Conservation (phyloP, 1,140 invertebrate genomes). For the Eubasilissa regina region DNA sequence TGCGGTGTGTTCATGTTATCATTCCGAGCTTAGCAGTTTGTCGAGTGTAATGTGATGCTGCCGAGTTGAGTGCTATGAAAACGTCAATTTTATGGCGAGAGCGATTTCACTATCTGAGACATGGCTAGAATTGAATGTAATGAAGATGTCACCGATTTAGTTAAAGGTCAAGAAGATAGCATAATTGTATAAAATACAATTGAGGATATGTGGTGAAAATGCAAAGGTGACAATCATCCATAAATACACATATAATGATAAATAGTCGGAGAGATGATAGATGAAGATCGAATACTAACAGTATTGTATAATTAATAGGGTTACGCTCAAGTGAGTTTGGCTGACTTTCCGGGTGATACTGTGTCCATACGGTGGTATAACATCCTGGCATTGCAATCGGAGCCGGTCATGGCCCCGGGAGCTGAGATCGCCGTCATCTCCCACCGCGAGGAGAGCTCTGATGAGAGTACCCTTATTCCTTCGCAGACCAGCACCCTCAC, state of each 20-base stretch:
- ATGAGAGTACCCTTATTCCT: slow-evolving; percentile 96
- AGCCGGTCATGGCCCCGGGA: not conserved
- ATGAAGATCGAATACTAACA: no score
- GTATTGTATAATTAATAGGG: slow-evolving; percentile 76
- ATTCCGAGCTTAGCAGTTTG: slow-evolving; percentile 43
- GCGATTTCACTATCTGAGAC: slow-evolving; percentile 62
- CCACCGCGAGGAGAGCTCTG: slow-evolving; percentile 91
- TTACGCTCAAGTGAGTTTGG: slow-evolving; percentile 94
- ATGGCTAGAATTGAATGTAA: not conserved
- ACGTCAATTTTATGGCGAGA: slow-evolving; percentile 66
- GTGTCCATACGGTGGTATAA: slow-evolving; percentile 95
- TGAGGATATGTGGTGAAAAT: no score
- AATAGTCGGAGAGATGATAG: no score
- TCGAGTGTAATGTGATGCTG: slow-evolving; percentile 21
- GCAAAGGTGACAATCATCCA: no score
- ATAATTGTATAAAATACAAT: no score
- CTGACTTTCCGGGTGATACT: slow-evolving; percentile 90
- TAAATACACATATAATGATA: no score
- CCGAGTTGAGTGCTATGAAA: slow-evolving; percentile 69
- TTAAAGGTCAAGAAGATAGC: no score
- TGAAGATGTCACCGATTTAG: no score
- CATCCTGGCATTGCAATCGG: slow-evolving; percentile 84
- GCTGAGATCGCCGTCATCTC: slow-evolving; percentile 58
- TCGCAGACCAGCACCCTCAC: slow-evolving; percentile 96
- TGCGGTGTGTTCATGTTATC: slow-evolving; percentile 58